These are phyloP conservation scores for Ceratosolen solmsi DNA, from an alignment of 1,140 invertebrate genomes.

Conservation along the genomic window DNA sequence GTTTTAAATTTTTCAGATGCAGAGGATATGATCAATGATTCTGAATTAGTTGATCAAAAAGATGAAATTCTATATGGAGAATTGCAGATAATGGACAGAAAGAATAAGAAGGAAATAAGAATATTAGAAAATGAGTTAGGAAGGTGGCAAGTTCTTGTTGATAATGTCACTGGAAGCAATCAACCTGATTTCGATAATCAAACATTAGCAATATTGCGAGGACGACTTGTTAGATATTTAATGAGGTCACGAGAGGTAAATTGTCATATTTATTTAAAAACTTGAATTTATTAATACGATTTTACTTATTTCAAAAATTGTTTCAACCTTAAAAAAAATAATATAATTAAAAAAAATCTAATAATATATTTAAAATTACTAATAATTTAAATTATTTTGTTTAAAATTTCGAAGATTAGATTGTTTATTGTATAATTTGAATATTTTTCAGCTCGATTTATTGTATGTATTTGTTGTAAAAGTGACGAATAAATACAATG, in stretches of 20 bases:
- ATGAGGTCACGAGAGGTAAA: conserved; percentile 94
- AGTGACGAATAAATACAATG: no score
- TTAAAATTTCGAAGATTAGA: no score
- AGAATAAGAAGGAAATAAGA: conserved; percentile 87
- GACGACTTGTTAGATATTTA: conserved; percentile 92
- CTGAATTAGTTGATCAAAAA: conserved; percentile 84
- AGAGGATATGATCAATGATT: conserved; percentile 91
- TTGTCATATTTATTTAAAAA: conserved; percentile 41
- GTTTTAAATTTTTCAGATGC: conserved; percentile 92
- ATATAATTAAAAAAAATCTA: conserved; percentile 35
- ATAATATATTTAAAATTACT: no score
- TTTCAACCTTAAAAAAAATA: no score
- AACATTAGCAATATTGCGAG: conserved; percentile 93
- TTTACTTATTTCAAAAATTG: no score
- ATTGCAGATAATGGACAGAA: conserved; percentile 79
- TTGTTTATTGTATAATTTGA: no score
- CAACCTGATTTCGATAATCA: conserved; percentile 91
- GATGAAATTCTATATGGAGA: conserved; percentile 85
- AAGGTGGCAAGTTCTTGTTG: conserved; percentile 95
- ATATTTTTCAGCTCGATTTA: no score
- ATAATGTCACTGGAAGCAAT: conserved; percentile 87
- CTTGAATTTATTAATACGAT: not conserved
- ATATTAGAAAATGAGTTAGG: conserved; percentile 90
- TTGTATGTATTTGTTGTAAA: no score
- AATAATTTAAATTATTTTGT: no score